Percentiles rank a stretch among this genome's conserved stretches.
These are phyloP conservation scores for Scomberomorus guttatus DNA, from an alignment of 2,797 vertebrate genomes.

Conservation along the genomic window DNA sequence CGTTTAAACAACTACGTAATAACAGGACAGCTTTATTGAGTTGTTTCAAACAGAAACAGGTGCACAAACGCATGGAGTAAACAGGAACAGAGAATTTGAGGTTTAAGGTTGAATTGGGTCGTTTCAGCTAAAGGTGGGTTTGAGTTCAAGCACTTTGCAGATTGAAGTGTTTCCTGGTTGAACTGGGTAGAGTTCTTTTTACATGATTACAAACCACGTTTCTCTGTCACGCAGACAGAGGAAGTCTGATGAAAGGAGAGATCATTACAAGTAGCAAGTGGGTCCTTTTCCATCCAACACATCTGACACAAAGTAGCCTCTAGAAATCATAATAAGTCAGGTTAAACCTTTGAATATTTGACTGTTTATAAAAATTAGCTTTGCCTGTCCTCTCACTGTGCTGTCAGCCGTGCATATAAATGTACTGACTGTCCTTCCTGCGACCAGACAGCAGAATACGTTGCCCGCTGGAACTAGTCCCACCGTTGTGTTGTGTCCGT, in stretches of 20 bases:
- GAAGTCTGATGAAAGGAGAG: background rate
- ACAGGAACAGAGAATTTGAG: background rate
- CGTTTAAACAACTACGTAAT: background rate
- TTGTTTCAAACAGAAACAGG: background rate
- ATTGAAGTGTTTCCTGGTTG: constrained; percentile 4
- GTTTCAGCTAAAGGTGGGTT: background rate
- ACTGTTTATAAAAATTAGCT: background rate
- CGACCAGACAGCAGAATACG: constrained; percentile 17
- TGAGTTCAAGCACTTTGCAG: background rate
- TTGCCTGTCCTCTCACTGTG: background rate
- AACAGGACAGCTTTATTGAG: background rate
- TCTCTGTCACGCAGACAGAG: background rate
- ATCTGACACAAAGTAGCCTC: background rate
- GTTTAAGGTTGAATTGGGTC: background rate
- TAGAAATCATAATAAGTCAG: background rate
- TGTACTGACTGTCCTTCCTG: background rate
- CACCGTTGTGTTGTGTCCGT: constrained; percentile 53
- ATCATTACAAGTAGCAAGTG: background rate
- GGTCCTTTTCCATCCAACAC: background rate
- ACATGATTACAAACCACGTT: no score
- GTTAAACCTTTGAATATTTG: background rate
- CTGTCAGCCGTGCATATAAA: background rate
- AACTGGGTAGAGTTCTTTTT: constrained; percentile 6
- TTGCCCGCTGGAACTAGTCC: constrained; percentile 37
- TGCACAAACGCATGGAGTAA: background rate